Base-by-base conservation (phyloP, 2,113 vertebrate species). In the Poeciliopsis prolifica region DNA sequence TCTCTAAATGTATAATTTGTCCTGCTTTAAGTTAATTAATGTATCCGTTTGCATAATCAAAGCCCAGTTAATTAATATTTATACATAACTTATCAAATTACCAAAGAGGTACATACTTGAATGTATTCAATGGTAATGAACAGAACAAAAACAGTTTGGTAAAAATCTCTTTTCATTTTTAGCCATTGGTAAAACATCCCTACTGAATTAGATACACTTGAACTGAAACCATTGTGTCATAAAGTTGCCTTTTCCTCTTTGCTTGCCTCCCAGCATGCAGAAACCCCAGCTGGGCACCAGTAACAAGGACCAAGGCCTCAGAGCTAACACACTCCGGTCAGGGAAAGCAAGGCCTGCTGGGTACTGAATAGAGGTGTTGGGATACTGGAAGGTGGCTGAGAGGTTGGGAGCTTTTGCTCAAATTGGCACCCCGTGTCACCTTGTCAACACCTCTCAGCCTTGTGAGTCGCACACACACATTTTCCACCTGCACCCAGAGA, bases 401-500 rank as follows among this genome's bases (percentile, higher is more conserved):
- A 76, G 72, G 74, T 67, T 79, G 72, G 69, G 80, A 77, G 74
- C 51, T 63, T 73, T 60, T 74, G 85, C 84, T 87, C 81, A 90
- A 87, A 91, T 90, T 89, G 87, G 86, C 81, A 79, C 82, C 86
- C 80, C 5, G 83, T 58, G 72, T 81, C 76, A 91, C 83, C 87
- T 87, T 79, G 82, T 88, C 90, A 88, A 88, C 91, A 91, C 88
- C 76, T 86, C 11, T 13, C 29, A 24, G 24, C 30, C 86, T 67
- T 40, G 63, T 3, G n/a, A 82, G 75, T 26, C 15, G 2, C 3
- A 12, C 74, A 69, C 74, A 69, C 74, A 67, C 42, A 61, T 54
- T 65, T 67, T 28, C 17, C 66, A 40, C 51, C 64, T 15, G 40
- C 70, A 79, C 81, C 77, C 42, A 70, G 65, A 71, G 33, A 70